These are phyloP conservation scores for Ia io DNA, from an alignment of 2,113 vertebrate species.

Conservation along the genomic window DNA sequence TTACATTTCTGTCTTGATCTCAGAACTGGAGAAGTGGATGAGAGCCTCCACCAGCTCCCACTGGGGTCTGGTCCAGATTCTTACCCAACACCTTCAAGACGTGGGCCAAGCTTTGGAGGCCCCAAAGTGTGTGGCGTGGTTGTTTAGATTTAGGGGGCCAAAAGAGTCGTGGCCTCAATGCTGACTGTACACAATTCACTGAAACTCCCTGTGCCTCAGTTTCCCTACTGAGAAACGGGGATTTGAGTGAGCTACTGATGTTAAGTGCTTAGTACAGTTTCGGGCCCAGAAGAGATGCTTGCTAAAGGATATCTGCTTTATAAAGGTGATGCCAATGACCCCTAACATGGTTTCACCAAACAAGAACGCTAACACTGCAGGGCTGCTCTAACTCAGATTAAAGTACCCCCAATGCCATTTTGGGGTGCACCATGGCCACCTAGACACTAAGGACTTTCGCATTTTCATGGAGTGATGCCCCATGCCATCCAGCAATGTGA, in stretches of 20 bases:
- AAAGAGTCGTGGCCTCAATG: neutral
- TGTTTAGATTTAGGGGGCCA: neutral
- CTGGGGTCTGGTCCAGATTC: neutral
- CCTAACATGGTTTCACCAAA: fast-evolving
- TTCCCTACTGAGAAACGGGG: neutral
- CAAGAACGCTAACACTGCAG: neutral
- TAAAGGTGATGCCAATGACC: fast-evolving
- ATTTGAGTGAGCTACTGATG: neutral
- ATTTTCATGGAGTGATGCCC: neutral
- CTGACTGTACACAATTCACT: neutral
- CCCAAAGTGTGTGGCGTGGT: fast-evolving
- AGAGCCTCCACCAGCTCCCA: neutral
- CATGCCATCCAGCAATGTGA: neutral
- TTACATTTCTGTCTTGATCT: slow-evolving; percentile 62
- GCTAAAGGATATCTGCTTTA: fast-evolving
- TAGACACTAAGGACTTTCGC: neutral
- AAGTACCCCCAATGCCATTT: neutral
- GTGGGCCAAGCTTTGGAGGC: neutral
- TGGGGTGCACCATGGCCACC: fast-evolving
- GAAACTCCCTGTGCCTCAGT: neutral
- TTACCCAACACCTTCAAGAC: fast-evolving
- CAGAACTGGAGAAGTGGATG: neutral
- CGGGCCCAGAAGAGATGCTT: neutral
- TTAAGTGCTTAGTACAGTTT: neutral
- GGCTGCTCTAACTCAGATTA: neutral